phyloP scores from a whole-genome alignment of 2,888 invertebrate genomes.

The Pristionchus fissidentatus region DNA sequence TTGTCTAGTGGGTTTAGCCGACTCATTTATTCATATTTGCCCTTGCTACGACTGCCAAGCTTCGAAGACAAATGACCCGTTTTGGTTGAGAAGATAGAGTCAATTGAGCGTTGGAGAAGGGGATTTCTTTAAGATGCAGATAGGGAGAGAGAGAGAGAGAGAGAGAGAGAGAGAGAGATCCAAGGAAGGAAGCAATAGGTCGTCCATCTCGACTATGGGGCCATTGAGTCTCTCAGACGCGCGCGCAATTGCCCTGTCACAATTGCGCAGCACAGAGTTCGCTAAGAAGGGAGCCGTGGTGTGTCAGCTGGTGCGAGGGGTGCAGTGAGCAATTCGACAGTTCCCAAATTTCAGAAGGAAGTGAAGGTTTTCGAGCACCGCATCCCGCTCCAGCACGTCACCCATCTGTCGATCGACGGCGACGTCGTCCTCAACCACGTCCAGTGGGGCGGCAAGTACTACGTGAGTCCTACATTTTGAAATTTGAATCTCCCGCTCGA shows the following conservation, averaged over 20 bases:
- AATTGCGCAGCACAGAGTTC: no score
- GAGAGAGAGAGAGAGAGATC: background rate
- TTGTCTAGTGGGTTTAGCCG: background rate
- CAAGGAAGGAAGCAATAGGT: background rate
- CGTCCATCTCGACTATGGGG: background rate
- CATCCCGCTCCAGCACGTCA: slow-evolving; percentile 65
- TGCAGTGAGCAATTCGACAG: background rate
- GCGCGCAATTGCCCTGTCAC: background rate
- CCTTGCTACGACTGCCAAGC: background rate
- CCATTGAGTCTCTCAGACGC: background rate
- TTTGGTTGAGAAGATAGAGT: background rate
- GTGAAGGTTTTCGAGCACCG: slow-evolving; percentile 68
- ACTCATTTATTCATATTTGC: slow-evolving; percentile 14
- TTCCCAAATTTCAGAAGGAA: slow-evolving; percentile 60
- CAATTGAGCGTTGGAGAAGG: background rate
- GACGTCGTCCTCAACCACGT: slow-evolving; percentile 67
- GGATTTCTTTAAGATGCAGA: no score
- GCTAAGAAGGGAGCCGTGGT: background rate
- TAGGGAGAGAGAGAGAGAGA: slow-evolving; percentile 37
- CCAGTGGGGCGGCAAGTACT: slow-evolving; percentile 71
- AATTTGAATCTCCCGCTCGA: background rate
- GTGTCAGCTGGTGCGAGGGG: background rate
- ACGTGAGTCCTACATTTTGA: slow-evolving; percentile 55
- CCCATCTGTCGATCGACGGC: slow-evolving; percentile 69
- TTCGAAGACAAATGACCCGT: background rate